Percentiles rank a stretch among this genome's conserved stretches.
phyloP scores from a whole-genome alignment of 1,140 invertebrate genomes.

The Hyles vespertilio region DNA sequence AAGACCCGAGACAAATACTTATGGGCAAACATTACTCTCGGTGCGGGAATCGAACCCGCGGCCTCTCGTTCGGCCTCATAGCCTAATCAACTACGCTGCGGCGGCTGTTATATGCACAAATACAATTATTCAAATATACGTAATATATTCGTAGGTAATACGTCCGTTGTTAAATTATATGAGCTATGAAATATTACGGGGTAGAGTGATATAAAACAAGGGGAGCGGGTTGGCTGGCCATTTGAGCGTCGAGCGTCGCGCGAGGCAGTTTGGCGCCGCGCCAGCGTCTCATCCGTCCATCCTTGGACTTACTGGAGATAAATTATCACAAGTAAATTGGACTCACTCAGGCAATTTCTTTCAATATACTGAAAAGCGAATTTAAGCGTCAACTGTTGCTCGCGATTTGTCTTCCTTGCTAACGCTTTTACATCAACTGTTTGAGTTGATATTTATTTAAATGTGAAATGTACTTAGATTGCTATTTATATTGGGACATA shows the following conservation, averaged over 20 bases:
- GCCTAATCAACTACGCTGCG: too few relatives aligned
- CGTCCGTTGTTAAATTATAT: slow-evolving; percentile 9
- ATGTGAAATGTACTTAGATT: too few relatives aligned
- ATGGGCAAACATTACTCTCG: too few relatives aligned
- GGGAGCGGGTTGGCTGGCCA: slow-evolving; percentile 8
- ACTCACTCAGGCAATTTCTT: slow-evolving; percentile 25
- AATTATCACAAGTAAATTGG: slow-evolving; percentile 30
- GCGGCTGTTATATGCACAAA: too few relatives aligned
- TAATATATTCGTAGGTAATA: too few relatives aligned
- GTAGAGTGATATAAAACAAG: slow-evolving; percentile 15
- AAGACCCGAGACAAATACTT: too few relatives aligned
- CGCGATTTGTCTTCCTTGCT: not conserved
- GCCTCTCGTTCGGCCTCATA: too few relatives aligned
- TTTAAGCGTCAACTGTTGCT: slow-evolving; percentile 10
- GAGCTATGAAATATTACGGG: slow-evolving; percentile 10
- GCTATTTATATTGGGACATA: too few relatives aligned
- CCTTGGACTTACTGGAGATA: slow-evolving; percentile 24
- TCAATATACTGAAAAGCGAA: slow-evolving; percentile 14
- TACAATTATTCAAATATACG: too few relatives aligned
- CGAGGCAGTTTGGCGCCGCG: slow-evolving; percentile 29
- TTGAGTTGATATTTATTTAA: not conserved
- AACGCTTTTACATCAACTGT: not conserved
- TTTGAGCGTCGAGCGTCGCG: not conserved
- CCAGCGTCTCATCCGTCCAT: slow-evolving; percentile 24
- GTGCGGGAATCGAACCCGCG: too few relatives aligned